phyloP scores from a whole-genome alignment of 1,140 invertebrate species.

The Nilaparvata lugens region DNA sequence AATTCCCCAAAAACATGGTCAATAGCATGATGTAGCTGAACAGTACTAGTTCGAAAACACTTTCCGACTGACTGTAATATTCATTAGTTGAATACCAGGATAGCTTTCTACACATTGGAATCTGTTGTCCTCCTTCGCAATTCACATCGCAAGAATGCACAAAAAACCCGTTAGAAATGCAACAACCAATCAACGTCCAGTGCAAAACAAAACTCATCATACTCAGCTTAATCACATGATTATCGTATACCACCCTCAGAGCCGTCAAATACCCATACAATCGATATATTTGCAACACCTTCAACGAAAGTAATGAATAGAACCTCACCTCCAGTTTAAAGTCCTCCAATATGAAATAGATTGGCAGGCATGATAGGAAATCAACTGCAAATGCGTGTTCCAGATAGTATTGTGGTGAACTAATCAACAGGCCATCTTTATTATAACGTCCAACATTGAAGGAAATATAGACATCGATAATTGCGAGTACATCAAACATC shows the following conservation, averaged over 20 bases:
- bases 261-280: not conserved
- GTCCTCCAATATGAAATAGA: not conserved
- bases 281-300: not conserved
- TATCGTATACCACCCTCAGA: not conserved
- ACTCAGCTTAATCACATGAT: not conserved
- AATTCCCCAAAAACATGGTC: no score
- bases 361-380: not conserved
- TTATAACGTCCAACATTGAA: not conserved
- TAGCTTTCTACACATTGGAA: no score
- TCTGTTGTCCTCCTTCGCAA: not conserved
- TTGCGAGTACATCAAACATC: not conserved
- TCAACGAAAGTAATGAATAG: not conserved
- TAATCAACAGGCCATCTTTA: not conserved
- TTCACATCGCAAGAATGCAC: not conserved
- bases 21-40: no score
- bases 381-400: not conserved
- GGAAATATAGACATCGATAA: not conserved
- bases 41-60: no score
- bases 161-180: not conserved
- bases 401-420: not conserved
- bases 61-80: no score
- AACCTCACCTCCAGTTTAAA: not conserved
- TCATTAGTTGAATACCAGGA: no score
- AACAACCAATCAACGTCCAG: not conserved
- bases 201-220: not conserved